A percentile compares a stretch with the other conserved stretches of the same genome.
Evolutionary conservation across 2,113 vertebrate species (phyloP).

Genomic region (Pluvianellus socialis): DNA sequence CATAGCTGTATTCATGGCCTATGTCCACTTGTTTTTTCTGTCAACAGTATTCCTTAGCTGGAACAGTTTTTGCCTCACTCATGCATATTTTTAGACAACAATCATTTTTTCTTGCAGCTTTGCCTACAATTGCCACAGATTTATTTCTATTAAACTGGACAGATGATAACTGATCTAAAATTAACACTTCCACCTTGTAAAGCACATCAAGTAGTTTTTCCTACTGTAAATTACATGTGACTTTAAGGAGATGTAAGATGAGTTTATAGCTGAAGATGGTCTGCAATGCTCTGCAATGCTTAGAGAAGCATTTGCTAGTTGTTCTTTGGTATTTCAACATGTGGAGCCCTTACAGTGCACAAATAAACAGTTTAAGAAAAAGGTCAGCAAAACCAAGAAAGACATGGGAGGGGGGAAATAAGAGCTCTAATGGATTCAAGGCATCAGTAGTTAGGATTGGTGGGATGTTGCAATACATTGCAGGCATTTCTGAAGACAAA

Average conservation of each 20-base stretch:
- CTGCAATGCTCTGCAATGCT: not conserved
- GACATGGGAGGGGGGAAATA: fast-evolving
- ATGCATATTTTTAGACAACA: not conserved
- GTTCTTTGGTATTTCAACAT: not conserved
- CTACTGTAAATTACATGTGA: not conserved
- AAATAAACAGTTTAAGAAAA: not conserved
- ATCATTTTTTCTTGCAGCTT: not conserved
- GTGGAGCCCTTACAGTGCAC: not conserved
- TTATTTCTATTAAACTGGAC: not conserved
- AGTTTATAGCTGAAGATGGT: not conserved
- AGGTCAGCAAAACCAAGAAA: not conserved
- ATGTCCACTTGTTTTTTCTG: not conserved
- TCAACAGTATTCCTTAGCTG: not conserved
- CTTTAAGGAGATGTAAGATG: not conserved
- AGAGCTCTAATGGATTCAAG: not conserved
- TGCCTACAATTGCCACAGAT: not conserved
- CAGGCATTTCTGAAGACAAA: not conserved
- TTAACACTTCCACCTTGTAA: not conserved
- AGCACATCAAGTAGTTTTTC: not conserved
- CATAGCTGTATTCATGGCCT: not conserved
- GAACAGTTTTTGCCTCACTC: not conserved
- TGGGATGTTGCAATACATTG: not conserved
- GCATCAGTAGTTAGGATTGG: not conserved
- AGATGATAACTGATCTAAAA: not conserved
- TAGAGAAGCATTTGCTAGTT: not conserved